phyloP scores from a whole-genome alignment of 2,113 vertebrate species.

The Seriola quinqueradiata region DNA sequence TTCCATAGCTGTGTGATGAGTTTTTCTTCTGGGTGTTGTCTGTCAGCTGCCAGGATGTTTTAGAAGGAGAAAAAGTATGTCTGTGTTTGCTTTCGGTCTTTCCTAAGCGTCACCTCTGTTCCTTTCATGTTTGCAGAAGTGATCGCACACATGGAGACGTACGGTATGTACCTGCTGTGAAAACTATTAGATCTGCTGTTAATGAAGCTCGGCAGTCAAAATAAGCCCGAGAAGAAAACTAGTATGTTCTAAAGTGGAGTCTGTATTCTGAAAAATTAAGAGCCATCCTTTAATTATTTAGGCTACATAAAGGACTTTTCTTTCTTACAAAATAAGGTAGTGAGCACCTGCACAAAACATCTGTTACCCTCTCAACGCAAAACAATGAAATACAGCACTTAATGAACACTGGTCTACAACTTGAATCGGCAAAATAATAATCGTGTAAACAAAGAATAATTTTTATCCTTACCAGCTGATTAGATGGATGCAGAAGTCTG shows the following conservation, averaged over 20 bases:
- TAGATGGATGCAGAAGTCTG: not conserved
- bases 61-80: slow-evolving; percentile 10
- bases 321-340: too few species aligned
- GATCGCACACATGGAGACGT: not conserved
- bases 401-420: too few species aligned
- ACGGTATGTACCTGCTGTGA: not conserved
- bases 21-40: slow-evolving; percentile 41
- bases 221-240: too few species aligned
- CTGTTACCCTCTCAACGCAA: too few species aligned
- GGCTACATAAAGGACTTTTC: too few species aligned
- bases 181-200: slow-evolving; percentile 7
- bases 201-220: not conserved
- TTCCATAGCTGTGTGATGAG: not conserved
- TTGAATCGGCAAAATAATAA: not conserved
- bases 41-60: slow-evolving; percentile 17
- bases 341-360: too few species aligned
- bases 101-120: not conserved
- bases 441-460: not conserved
- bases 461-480: not conserved
- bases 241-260: too few species aligned
- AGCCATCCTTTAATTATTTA: too few species aligned
- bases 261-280: too few species aligned
- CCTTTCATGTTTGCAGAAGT: slow-evolving; percentile 20
- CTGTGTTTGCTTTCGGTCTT: slow-evolving; percentile 28
- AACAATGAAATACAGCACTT: too few species aligned